A percentile compares a stretch with the other conserved stretches of the same genome.
Evolutionary conservation across 1,140 invertebrate species (phyloP).

Genomic region (Aplysia californica): DNA sequence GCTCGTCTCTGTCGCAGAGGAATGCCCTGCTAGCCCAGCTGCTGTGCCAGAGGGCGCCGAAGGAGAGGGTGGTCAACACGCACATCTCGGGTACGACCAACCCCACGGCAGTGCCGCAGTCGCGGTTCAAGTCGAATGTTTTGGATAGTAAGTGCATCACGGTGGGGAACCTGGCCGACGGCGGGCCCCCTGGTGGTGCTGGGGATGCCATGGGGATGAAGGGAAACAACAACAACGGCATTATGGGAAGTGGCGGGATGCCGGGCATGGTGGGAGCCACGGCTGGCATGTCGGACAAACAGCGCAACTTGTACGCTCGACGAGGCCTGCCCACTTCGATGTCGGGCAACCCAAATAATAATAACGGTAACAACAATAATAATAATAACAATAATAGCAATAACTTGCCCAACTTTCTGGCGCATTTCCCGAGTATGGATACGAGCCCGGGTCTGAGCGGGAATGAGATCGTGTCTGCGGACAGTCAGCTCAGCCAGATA

Average conservation of each 20-base stretch:
- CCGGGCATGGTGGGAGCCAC: no score
- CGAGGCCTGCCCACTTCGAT: no score
- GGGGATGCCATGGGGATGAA: no score
- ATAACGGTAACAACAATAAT: conserved; percentile 21
- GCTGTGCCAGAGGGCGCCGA: conserved; percentile 81
- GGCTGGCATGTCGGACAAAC: no score
- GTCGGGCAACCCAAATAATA: no score
- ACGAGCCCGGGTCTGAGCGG: background rate
- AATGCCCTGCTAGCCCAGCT: conserved; percentile 89
- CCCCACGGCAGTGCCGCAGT: conserved; percentile 58
- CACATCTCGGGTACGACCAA: conserved; percentile 43
- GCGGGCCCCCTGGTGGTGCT: no score
- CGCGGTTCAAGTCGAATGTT: conserved; percentile 56
- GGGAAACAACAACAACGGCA: no score
- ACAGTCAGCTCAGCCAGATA: background rate
- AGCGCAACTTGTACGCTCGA: no score
- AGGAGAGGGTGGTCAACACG: conserved; percentile 72
- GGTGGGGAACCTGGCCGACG: conserved; percentile 21
- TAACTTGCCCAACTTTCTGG: conserved; percentile 2
- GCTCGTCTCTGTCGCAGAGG: conserved; percentile 73
- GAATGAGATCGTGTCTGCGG: background rate
- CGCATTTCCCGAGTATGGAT: no score
- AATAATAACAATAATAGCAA: conserved; percentile 22
- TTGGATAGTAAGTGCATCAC: conserved; percentile 48
- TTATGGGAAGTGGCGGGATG: no score